phyloP scores from a whole-genome alignment of 2,113 vertebrate genomes.

The Xiphophorus couchianus region DNA sequence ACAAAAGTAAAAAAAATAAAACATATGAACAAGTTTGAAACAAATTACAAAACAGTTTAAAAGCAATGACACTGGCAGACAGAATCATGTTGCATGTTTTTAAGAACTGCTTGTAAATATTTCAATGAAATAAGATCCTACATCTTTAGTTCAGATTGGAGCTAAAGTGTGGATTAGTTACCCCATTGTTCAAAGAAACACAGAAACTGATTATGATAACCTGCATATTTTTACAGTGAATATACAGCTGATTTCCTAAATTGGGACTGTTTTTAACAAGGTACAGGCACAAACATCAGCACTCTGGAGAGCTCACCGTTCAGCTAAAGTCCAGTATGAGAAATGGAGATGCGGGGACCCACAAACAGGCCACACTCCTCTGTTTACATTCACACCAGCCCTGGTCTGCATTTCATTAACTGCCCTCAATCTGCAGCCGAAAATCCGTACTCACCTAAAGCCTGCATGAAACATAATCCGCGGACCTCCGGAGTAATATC shows the following conservation, averaged over 20 bases:
- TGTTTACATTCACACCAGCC: constrained; percentile 24
- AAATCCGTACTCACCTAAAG: constrained; percentile 87
- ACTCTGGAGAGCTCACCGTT: constrained; percentile 55
- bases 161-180: too few relatives aligned
- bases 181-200: too few relatives aligned
- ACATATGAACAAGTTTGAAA: too few relatives aligned
- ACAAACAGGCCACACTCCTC: constrained; percentile 24
- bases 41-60: too few relatives aligned
- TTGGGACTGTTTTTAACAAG: background rate
- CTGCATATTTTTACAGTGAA: too few relatives aligned
- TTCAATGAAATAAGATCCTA: too few relatives aligned
- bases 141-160: too few relatives aligned
- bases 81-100: too few relatives aligned
- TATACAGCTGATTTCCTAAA: background rate
- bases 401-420: background rate
- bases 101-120: too few relatives aligned
- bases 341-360: background rate
- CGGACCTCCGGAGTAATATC: constrained; percentile 89
- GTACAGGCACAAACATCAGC: constrained; percentile 24
- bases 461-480: constrained; percentile 96
- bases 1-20: too few relatives aligned
- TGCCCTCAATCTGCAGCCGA: background rate
- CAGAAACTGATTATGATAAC: too few relatives aligned
- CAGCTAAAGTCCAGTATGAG: constrained; percentile 6
- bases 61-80: too few relatives aligned